Percentiles rank a stretch among this genome's conserved stretches.
phyloP scores from a whole-genome alignment of 1,140 invertebrate genomes.

The Bombus affinis region DNA sequence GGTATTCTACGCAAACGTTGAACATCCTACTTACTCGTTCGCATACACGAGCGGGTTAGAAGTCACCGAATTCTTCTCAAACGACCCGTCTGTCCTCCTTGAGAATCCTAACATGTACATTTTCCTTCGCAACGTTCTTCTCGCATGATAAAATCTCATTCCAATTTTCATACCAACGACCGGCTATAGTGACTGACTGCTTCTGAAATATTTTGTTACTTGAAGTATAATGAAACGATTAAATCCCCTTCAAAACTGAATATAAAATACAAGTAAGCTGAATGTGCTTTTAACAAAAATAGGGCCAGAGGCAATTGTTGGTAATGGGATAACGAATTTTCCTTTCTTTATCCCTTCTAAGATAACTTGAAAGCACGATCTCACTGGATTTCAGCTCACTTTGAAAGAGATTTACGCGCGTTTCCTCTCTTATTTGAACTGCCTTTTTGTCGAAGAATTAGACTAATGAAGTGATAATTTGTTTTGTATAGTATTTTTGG shows the following conservation, averaged over 20 bases:
- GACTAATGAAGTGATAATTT: too few relatives aligned
- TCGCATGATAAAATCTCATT: slow-evolving; percentile 92
- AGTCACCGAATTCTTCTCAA: slow-evolving; percentile 95
- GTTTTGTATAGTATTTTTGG: too few relatives aligned
- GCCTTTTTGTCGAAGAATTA: slow-evolving; percentile 75
- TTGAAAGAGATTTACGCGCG: slow-evolving; percentile 96
- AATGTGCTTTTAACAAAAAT: slow-evolving; percentile 96
- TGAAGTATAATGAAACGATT: neutral
- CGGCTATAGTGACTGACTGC: slow-evolving; percentile 91
- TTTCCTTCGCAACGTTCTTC: slow-evolving; percentile 92
- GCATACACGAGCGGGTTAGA: slow-evolving; percentile 95
- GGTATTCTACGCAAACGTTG: neutral
- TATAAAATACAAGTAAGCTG: neutral
- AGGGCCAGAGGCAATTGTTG: slow-evolving; percentile 93
- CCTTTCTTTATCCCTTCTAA: slow-evolving; percentile 89
- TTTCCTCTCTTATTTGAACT: slow-evolving; percentile 90
- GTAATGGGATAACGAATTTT: slow-evolving; percentile 91
- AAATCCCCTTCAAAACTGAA: neutral
- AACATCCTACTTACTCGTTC: slow-evolving; percentile 86
- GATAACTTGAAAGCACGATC: slow-evolving; percentile 98
- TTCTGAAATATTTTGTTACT: slow-evolving; percentile 83
- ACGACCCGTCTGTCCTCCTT: slow-evolving; percentile 89
- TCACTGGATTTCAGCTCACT: slow-evolving; percentile 88
- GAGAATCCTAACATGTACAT: slow-evolving; percentile 95
- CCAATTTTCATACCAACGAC: slow-evolving; percentile 91